Percentiles rank a stretch among this genome's conserved stretches.
Evolutionary conservation across 2,113 vertebrate genomes (phyloP).

Genomic region (Varanus salvator): DNA sequence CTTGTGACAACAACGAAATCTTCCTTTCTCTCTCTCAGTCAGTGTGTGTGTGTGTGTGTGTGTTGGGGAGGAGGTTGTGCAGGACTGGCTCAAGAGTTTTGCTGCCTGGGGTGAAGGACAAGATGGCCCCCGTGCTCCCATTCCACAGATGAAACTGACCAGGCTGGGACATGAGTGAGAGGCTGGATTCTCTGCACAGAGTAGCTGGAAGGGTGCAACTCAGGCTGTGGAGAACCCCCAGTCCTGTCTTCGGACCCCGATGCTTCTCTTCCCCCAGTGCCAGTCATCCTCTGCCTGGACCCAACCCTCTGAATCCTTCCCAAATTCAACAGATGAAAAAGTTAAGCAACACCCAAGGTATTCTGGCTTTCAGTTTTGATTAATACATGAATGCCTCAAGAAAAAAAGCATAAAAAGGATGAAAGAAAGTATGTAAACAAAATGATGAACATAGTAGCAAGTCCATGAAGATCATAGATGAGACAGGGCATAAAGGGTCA

Average conservation of each 20-base stretch:
- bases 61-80: background rate
- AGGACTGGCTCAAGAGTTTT: background rate
- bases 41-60: background rate
- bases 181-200: too few relatives aligned
- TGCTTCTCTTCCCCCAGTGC: too few relatives aligned
- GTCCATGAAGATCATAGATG: constrained; percentile 65
- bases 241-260: background rate
- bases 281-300: background rate
- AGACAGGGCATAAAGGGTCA: constrained; percentile 78
- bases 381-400: constrained; percentile 17
- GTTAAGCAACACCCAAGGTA: background rate
- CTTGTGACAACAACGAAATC: background rate
- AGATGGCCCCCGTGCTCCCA: background rate
- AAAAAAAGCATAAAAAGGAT: constrained; percentile 14
- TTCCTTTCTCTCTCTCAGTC: too few relatives aligned
- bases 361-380: background rate
- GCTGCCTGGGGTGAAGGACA: background rate
- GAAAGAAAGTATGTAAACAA: constrained; percentile 58
- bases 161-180: background rate
- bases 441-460: constrained; percentile 41
- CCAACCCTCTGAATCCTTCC: background rate
- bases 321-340: constrained; percentile 8
- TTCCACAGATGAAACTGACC: background rate
- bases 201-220: background rate
- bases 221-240: background rate